These are phyloP conservation scores for Congeria kusceri DNA, from an alignment of 2,888 invertebrate species.

Conservation along the genomic window DNA sequence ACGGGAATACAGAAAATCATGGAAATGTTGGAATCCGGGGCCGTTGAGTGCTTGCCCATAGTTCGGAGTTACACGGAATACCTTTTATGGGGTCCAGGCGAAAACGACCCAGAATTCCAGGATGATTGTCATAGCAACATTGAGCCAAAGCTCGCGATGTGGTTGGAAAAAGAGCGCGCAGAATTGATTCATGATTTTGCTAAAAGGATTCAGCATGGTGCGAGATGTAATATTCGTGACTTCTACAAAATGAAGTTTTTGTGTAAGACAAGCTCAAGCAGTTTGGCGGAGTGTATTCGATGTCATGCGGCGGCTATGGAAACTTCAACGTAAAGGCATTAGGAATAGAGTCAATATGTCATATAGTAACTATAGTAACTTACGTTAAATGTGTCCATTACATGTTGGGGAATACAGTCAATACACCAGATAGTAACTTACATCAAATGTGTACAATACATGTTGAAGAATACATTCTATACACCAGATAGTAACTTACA, in stretches of 20 bases:
- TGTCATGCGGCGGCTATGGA: conserved; percentile 43
- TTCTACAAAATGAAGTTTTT: conserved; percentile 81
- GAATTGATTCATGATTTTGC: conserved; percentile 73
- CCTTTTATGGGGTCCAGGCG: conserved; percentile 78
- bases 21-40: conserved; percentile 70
- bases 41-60: conserved; percentile 75
- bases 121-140: conserved; percentile 63
- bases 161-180: conserved; percentile 78
- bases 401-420: too few relatives aligned
- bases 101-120: conserved; percentile 50
- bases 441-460: too few relatives aligned
- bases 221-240: conserved; percentile 72
- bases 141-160: conserved; percentile 77
- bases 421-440: too few relatives aligned
- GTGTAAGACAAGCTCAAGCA: conserved; percentile 78
- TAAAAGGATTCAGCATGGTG: conserved; percentile 61
- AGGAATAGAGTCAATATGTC: too few relatives aligned
- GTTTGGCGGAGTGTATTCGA: conserved; percentile 76
- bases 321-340: neutral
- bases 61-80: conserved; percentile 79
- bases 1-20: conserved; percentile 69
- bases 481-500: too few relatives aligned
- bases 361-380: too few relatives aligned
- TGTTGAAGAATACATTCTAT: too few relatives aligned
- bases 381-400: too few relatives aligned